These are phyloP conservation scores for Aix galericulata DNA, from an alignment of 2,113 vertebrate species.

Conservation along the genomic window DNA sequence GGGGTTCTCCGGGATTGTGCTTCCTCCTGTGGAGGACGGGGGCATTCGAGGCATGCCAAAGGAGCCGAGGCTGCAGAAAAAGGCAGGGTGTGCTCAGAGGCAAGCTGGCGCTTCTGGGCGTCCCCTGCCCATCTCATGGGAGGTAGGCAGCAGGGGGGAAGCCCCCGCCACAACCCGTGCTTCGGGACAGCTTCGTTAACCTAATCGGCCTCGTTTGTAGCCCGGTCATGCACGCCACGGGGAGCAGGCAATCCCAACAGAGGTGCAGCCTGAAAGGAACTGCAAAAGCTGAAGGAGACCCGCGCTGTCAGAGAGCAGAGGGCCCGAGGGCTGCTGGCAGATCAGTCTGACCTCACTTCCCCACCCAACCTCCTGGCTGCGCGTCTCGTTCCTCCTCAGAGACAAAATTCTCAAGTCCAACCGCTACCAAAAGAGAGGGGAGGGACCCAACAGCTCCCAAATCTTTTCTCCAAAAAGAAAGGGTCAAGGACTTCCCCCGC, in stretches of 20 bases:
- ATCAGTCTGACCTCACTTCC: not conserved
- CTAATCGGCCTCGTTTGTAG: fast-evolving
- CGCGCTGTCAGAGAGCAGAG: fast-evolving
- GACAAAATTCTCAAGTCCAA: not conserved
- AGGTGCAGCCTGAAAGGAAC: not conserved
- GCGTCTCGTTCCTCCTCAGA: not conserved
- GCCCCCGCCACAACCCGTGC: slow-evolving; percentile 30
- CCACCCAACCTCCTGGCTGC: not conserved
- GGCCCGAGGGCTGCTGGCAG: not conserved
- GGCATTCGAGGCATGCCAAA: slow-evolving; percentile 88
- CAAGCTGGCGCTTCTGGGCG: not conserved
- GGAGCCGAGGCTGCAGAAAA: slow-evolving; percentile 82
- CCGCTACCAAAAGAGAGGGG: not conserved
- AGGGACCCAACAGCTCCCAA: not conserved
- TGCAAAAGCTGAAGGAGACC: not conserved
- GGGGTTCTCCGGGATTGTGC: slow-evolving; percentile 84
- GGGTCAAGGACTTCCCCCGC: not conserved
- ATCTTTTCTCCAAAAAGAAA: not conserved
- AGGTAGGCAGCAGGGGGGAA: not conserved
- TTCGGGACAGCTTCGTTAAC: not conserved
- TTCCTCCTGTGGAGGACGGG: slow-evolving; percentile 88
- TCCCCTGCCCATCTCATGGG: not conserved
- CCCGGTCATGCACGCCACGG: fast-evolving
- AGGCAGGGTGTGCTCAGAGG: not conserved
- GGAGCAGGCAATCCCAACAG: not conserved